Conservation (phyloP, 2,797 vertebrate genomes). For the Anabas testudineus region DNA sequence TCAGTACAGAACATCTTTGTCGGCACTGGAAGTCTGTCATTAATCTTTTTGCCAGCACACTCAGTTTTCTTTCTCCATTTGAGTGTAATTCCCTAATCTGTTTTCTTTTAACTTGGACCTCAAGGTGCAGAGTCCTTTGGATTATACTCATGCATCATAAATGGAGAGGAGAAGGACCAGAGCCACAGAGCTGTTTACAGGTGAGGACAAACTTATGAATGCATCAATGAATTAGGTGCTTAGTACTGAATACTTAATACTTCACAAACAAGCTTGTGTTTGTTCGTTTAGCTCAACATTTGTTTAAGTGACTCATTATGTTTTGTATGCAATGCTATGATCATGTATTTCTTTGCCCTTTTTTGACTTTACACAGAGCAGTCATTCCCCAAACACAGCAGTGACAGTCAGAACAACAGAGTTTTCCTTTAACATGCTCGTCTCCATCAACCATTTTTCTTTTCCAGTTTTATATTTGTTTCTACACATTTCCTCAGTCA, state of each 20-base stretch:
- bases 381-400: no score
- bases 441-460: not conserved
- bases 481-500: conserved; percentile 32
- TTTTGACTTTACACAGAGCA: no score
- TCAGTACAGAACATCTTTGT: not conserved
- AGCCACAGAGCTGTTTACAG: conserved; percentile 95
- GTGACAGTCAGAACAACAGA: no score
- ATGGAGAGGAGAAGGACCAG: conserved; percentile 94
- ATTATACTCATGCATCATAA: conserved; percentile 93
- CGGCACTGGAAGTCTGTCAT: not conserved
- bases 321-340: no score
- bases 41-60: not conserved
- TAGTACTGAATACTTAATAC: no score
- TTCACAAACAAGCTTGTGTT: not conserved
- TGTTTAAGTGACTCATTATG: no score
- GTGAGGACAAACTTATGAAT: conserved; percentile 82
- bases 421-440: not conserved
- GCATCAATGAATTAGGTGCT: no score
- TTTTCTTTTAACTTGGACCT: conserved; percentile 10
- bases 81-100: not conserved
- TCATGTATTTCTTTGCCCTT: no score
- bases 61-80: not conserved
- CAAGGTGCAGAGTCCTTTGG: conserved; percentile 95
- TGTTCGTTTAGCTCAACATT: not conserved
- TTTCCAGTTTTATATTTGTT: not conserved